Evolutionary conservation across 2,113 vertebrate species (phyloP), one percentile per base, ranked within the genome.

Genomic region (Nibea coibor): DNA sequence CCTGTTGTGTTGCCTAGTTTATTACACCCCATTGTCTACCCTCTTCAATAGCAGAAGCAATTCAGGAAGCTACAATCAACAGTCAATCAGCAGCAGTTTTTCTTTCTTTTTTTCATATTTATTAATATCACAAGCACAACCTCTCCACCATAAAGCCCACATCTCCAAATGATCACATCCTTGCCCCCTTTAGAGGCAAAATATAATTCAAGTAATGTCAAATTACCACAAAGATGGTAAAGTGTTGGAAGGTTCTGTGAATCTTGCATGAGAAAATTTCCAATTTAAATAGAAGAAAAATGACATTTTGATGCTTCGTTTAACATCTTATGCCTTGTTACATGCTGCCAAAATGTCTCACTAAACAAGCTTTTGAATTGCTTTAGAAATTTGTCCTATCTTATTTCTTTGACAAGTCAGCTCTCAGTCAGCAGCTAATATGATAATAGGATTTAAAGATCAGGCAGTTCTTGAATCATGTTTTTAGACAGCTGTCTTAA

Each of bases 41-140:
- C 64, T 58, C 26, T 59, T 53, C 19, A 53, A 10, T 16, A 24
- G 10, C 57, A 56, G 67, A 84, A 45, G 63, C 51, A 80, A 83
- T 86, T 84, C 84, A 88, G 66, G 78, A 82, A 56, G 59, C 65
- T 57, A 65, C 14, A 43, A 5, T 65, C 54, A 51, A 22, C 57
- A 58, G 10, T 56, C 2, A 26, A 26, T 2, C 24, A 26, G 24
- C 20, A 51, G 42, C 0, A 3, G 11, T 47, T 74, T 56, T 48
- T 3, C 5, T 56, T 3, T 20, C 22, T n/a, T 14, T 3, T 8
- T 39, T 42, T 42, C 16, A 6, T 31, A 31, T 20, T 39, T 48
- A 5, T 17, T 51, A 19, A 26, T 42, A 11, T 58, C 39, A 62
- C 42, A 48, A 22, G 48, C 10, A 72, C 28, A 62, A 6, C 4